phyloP scores from a whole-genome alignment of 2,888 invertebrate species.

The Gryllus longicercus region DNA sequence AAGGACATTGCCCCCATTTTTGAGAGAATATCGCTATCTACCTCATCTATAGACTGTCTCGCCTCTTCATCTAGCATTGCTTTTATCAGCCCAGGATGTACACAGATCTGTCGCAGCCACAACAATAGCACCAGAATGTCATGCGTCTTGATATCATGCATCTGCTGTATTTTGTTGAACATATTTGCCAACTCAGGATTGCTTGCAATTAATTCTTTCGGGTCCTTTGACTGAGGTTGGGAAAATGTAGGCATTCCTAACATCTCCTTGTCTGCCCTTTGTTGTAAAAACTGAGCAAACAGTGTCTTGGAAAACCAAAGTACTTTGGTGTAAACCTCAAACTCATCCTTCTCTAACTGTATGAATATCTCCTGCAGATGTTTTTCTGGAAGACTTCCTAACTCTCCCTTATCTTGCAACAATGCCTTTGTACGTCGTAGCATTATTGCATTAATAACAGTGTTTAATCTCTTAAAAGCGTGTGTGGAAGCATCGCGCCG shows the following conservation, averaged over 20 bases:
- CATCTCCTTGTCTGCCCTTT: no score
- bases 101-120: no score
- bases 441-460: constrained; percentile 79
- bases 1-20: constrained; percentile 61
- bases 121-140: no score
- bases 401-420: constrained; percentile 60
- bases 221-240: no score
- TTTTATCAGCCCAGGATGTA: no score
- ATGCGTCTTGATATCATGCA: no score
- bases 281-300: constrained; percentile 72
- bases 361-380: constrained; percentile 57
- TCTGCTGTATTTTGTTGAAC: no score
- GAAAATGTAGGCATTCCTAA: no score
- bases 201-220: no score
- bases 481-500: no score
- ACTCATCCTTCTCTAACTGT: constrained; percentile 63
- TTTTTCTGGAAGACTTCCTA: constrained; percentile 62
- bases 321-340: constrained; percentile 73
- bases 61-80: constrained; percentile 53
- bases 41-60: constrained; percentile 45
- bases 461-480: constrained; percentile 74
- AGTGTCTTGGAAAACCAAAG: constrained; percentile 56
- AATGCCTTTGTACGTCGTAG: constrained; percentile 84
- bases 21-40: constrained; percentile 58
- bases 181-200: no score